Evolutionary conservation across 1,140 invertebrate genomes (phyloP), one percentile per base, ranked within the genome.

Genomic region (Scaptodrosophila lebanonensis): DNA sequence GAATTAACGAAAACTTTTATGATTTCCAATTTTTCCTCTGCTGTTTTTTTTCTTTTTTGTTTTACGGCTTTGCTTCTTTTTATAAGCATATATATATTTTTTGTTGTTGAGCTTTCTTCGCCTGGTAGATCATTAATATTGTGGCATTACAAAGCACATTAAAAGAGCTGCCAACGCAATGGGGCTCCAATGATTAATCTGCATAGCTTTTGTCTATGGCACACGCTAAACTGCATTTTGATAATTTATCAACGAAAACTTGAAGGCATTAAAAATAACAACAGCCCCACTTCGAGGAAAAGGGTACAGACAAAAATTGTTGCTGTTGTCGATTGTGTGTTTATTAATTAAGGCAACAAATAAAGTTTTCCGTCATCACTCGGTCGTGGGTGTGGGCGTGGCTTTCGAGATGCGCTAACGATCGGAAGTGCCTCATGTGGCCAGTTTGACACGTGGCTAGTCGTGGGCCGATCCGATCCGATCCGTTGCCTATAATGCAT

Each of bases 161-260:
- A 18, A 44, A 50, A 30, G 51, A 70, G 70, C 73, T 25, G 73
- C 73, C 73, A 79, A 77, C 73, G 68, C 62, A 68, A 49, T 65
- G 61, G 63, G 65, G 61, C 42, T 43, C 48, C 40, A 61, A 61
- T 77, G 76, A 77, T 77, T 68, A 77, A 79, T 77, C 68, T 72
- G 58, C 67, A 79, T 79, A 82, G 69, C 56, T 73, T 66, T 82
- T 79, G 61, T 82, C 20, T 53, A 44, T 43, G 69, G 68, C 69
- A 72, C 69, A 72, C 69, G 69, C 68, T 73, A 79, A 79, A 79
- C 57, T 82, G 61, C 57, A 66, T 62, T 69, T 82, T 66, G 69
- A 75, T 75, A 73, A 79, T 79, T 79, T 79, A 79, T 79, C 75
- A 79, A 82, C 48, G 32, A 48, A 32, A 61, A 11, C 39, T 50